Evolutionary conservation across 2,113 vertebrate genomes (phyloP).

Genomic region (Neotoma lepida): DNA sequence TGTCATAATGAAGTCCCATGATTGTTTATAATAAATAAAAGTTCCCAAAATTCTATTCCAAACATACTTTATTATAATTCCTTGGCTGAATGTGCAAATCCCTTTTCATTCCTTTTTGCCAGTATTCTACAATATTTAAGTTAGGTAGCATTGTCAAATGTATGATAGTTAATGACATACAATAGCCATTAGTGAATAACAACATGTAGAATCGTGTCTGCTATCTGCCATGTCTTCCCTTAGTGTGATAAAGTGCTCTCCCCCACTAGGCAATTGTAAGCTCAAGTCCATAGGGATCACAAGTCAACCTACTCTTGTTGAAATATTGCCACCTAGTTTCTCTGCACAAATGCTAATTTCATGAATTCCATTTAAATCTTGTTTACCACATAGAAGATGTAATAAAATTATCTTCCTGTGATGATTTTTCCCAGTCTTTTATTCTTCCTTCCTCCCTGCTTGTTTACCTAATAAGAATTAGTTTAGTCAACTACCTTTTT

Average conservation of each 20-base stretch:
- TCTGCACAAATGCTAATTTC: not conserved
- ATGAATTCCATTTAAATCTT: not conserved
- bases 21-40: not conserved
- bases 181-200: not conserved
- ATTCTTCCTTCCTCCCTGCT: not conserved
- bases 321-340: not conserved
- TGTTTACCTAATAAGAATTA: not conserved
- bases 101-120: not conserved
- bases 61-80: not conserved
- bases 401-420: not conserved
- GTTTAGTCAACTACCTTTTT: not conserved
- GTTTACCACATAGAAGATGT: not conserved
- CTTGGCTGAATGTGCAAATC: constrained; percentile 26
- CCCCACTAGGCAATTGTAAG: not conserved
- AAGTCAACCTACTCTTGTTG: not conserved
- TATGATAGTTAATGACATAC: constrained; percentile 27
- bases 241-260: not conserved
- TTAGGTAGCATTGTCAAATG: not conserved
- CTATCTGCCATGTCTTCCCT: not conserved
- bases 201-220: not conserved
- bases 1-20: not conserved
- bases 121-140: not conserved
- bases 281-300: not conserved
- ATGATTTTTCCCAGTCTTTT: not conserved
- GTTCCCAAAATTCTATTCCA: not conserved